Base-by-base conservation (phyloP, 2,113 vertebrate species). In the Mustela nigripes region DNA sequence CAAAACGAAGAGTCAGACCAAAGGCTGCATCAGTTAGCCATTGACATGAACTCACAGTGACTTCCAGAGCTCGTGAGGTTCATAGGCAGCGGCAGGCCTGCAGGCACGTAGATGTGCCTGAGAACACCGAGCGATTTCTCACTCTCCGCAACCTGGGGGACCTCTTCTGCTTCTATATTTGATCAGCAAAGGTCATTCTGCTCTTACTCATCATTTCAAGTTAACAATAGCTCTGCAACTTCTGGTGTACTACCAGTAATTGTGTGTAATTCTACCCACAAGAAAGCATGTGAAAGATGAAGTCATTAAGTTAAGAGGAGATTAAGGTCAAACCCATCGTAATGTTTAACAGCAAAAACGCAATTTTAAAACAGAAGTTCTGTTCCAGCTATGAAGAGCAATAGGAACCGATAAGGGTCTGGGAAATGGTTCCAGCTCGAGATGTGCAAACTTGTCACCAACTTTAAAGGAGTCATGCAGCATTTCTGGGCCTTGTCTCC, bases 151-250 rank as follows among this genome's bases (percentile, higher is more conserved):
- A 9, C 53, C 45, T 56, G 31, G 21, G 58, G 19, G 14, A 28
- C 6, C 1, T 21, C 21, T 87, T 78, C 48, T 80, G n/a, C 3
- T 63, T 88, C 81, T 53, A 28, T 19, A 67, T 39, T 79, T 74
- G 39, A 83, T 92, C 33, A 45, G n/a, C 48, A 62, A 96, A 96
- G 81, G 78, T 91, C 93, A 96, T 67, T 42, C 50, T 50, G 33
- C 7, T 56, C 39, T 87, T 80, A 94, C 42, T 92, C 94, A 96
- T 91, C 24, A 21, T 67, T 89, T 87, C 60, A 91, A 82, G 6
- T 88, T 56, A 94, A 93, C 73, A 74, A 45, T 48, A 92, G 80
- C 36, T 89, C 84, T 86, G 69, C 62, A 89, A 76, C 69, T 58
- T 33, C 26, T 18, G 88, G 45, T n/a, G 5, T 33, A 21, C 87